Conservation (phyloP, 1,140 invertebrate species). For the Hylaeus volcanicus region DNA sequence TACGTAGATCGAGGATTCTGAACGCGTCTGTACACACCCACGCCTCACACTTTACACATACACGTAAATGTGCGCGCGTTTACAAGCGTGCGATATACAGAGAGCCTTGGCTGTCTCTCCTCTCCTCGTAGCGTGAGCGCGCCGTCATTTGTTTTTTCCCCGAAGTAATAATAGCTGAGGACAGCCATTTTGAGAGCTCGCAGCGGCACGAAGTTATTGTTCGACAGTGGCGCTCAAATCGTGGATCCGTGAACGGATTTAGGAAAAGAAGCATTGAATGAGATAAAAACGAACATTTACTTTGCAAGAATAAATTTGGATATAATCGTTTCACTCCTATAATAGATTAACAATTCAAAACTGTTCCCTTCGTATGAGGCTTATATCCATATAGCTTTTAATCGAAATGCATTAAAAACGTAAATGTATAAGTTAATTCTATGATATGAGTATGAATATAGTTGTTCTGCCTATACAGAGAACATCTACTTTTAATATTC, state of each 20-base stretch:
- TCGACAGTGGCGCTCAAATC: constrained; percentile 71
- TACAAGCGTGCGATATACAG: constrained; percentile 48
- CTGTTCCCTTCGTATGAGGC: too few relatives aligned
- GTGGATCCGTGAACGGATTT: constrained; percentile 47
- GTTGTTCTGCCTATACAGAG: too few relatives aligned
- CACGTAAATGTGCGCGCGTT: constrained; percentile 19
- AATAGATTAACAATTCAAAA: background rate
- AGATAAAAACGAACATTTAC: background rate
- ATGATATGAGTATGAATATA: too few relatives aligned
- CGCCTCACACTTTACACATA: background rate
- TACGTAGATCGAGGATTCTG: constrained; percentile 55
- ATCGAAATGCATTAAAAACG: too few relatives aligned
- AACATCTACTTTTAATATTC: too few relatives aligned
- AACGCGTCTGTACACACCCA: constrained; percentile 47
- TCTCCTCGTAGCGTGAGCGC: constrained; percentile 64
- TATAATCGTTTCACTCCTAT: background rate
- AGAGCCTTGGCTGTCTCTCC: constrained; percentile 65
- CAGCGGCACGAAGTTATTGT: constrained; percentile 79
- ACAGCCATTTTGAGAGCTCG: constrained; percentile 80
- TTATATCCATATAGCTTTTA: too few relatives aligned
- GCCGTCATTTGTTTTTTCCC: constrained; percentile 75
- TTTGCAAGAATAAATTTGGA: background rate
- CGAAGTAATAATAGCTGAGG: constrained; percentile 80
- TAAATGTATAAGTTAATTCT: too few relatives aligned
- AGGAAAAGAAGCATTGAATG: background rate